Evolutionary conservation across 1,140 invertebrate species (phyloP).

Genomic region (Diabrotica undecimpunctata): DNA sequence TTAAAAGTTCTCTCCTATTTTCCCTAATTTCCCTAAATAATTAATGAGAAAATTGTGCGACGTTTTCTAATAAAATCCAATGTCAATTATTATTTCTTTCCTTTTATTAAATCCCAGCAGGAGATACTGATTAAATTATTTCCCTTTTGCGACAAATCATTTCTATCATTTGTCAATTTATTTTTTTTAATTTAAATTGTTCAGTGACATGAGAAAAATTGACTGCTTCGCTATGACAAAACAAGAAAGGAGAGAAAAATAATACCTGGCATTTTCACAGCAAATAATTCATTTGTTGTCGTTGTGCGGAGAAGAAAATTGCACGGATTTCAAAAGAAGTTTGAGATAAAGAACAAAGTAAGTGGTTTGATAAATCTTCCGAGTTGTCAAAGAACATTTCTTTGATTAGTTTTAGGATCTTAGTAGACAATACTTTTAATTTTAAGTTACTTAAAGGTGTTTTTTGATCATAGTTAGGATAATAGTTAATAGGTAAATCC

Average conservation of each 20-base stretch:
- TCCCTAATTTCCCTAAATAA: background rate
- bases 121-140: constrained; percentile 3
- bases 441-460: no score
- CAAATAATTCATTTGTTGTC: constrained; percentile 12
- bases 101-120: background rate
- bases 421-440: no score
- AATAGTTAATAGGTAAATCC: no score
- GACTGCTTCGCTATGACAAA: background rate
- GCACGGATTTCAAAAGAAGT: constrained; percentile 6
- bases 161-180: background rate
- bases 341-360: constrained; percentile 1
- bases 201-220: constrained; percentile 9
- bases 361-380: constrained; percentile 4
- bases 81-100: background rate
- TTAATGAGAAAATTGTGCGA: background rate
- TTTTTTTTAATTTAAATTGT: constrained; percentile 10
- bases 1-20: no score
- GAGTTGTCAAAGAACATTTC: no score
- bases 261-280: constrained; percentile 12
- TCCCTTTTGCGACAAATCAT: background rate
- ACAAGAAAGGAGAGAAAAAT: constrained; percentile 1
- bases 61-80: background rate
- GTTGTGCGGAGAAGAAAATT: background rate
- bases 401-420: no score
- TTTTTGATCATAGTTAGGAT: no score